Percentiles rank a stretch among this genome's conserved stretches.
Conservation (phyloP, 2,888 invertebrate species). For the Drosophila fungiperda region DNA sequence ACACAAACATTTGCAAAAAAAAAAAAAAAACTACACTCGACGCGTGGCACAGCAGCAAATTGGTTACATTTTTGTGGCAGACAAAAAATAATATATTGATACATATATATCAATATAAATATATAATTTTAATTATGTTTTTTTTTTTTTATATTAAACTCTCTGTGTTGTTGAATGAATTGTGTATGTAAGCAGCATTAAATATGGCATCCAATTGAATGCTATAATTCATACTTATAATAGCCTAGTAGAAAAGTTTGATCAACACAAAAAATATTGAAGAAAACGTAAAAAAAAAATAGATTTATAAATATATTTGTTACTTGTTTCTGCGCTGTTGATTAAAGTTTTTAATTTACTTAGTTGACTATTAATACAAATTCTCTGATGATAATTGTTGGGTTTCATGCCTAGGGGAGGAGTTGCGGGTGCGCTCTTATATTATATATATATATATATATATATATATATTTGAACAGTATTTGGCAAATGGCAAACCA, state of each 20-base stretch:
- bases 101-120: conserved; percentile 19
- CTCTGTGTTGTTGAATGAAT: conserved; percentile 69
- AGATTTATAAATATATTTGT: conserved; percentile 59
- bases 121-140: conserved; percentile 46
- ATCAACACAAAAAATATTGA: conserved; percentile 42
- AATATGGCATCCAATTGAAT: conserved; percentile 25
- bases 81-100: conserved; percentile 15
- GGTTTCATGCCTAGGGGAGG: conserved; percentile 5
- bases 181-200: conserved; percentile 51
- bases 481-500: conserved; percentile 50
- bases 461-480: conserved; percentile 40
- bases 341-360: conserved; percentile 61
- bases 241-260: conserved; percentile 55
- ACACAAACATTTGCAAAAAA: conserved; percentile 15
- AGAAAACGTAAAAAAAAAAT: conserved; percentile 9
- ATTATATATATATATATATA: conserved; percentile 1
- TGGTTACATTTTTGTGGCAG: conserved; percentile 34
- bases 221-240: conserved; percentile 43
- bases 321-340: conserved; percentile 72
- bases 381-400: conserved; percentile 22
- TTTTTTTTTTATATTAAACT: conserved; percentile 64
- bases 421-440: conserved; percentile 24
- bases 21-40: conserved; percentile 9
- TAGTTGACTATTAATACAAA: conserved; percentile 67
- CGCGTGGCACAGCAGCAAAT: conserved; percentile 25